Evolutionary conservation across 2,888 invertebrate genomes (phyloP).

Genomic region (Hyposoter didymator): DNA sequence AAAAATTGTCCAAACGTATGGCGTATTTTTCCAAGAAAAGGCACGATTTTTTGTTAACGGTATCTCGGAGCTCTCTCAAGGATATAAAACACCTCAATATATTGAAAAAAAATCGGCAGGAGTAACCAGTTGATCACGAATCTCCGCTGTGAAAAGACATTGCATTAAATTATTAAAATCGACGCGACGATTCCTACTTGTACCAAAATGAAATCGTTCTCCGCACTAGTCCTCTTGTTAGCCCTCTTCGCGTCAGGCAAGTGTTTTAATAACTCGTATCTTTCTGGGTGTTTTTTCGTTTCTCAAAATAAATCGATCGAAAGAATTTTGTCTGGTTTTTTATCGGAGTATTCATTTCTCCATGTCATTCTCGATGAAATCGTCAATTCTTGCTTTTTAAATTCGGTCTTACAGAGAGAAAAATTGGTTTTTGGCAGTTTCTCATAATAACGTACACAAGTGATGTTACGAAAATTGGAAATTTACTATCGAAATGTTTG

Average conservation of each 20-base stretch:
- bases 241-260: slow-evolving; percentile 35
- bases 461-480: not conserved
- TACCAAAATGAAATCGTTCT: slow-evolving; percentile 34
- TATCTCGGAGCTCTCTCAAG: not conserved
- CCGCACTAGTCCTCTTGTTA: not conserved
- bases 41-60: not conserved
- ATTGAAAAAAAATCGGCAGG: slow-evolving; percentile 3
- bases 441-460: not conserved
- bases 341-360: not conserved
- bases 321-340: not conserved
- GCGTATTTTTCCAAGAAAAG: not conserved
- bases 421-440: not conserved
- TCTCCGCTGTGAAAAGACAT: slow-evolving; percentile 11
- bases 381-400: not conserved
- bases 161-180: not conserved
- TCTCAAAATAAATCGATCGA: not conserved
- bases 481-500: not conserved
- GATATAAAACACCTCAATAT: slow-evolving; percentile 15
- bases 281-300: not conserved
- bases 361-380: not conserved
- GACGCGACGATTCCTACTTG: not conserved
- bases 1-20: slow-evolving; percentile 8
- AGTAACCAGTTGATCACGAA: slow-evolving; percentile 17
- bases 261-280: not conserved
- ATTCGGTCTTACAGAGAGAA: not conserved